Conservation (phyloP, 2,797 vertebrate species). For the Xiphophorus birchmanni region DNA sequence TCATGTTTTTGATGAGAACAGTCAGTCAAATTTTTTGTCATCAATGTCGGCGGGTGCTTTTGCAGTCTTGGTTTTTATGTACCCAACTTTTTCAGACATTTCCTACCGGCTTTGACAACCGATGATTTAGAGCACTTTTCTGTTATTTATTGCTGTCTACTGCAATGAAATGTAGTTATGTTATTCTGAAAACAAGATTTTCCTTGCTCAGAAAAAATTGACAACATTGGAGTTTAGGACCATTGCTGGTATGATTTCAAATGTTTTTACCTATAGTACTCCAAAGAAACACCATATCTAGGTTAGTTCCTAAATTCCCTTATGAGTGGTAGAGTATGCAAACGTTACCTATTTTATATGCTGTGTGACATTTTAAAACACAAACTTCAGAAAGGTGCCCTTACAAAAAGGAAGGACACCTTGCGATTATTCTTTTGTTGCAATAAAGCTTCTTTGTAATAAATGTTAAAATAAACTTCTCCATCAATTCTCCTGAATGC, state of each 20-base stretch:
- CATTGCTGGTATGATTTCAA: neutral
- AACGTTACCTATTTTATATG: neutral
- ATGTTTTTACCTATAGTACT: neutral
- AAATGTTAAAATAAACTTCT: neutral
- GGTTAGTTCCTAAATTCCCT: neutral
- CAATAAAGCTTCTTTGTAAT: neutral
- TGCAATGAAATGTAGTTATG: neutral
- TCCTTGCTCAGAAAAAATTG: neutral
- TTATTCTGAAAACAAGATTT: neutral
- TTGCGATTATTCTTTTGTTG: neutral
- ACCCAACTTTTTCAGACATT: neutral
- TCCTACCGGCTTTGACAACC: neutral
- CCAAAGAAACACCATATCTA: neutral
- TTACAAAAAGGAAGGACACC: neutral
- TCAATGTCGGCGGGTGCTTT: neutral
- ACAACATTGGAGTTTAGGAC: neutral
- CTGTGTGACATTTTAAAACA: neutral
- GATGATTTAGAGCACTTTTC: neutral
- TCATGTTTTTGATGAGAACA: neutral
- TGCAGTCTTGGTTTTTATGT: neutral
- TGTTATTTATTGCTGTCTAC: neutral
- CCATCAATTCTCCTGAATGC: neutral
- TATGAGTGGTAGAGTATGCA: neutral
- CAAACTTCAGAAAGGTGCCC: neutral
- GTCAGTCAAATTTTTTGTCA: neutral